Evolutionary conservation across 2,797 vertebrate genomes (phyloP).

Genomic region (Remorina albescens): DNA sequence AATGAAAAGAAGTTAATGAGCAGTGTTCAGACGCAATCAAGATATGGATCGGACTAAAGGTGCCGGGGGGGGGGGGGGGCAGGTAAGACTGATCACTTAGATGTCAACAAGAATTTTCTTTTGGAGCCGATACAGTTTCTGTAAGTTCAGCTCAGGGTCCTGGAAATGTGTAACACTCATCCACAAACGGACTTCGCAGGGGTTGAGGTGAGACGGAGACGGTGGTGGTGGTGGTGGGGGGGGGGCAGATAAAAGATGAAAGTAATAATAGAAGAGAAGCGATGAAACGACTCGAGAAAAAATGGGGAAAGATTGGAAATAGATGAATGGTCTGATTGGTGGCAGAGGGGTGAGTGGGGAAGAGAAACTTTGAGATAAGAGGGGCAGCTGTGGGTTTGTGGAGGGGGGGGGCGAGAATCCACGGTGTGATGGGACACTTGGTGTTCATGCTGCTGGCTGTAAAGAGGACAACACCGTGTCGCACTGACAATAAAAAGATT

Average conservation of each 20-base stretch:
- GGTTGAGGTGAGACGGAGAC: neutral
- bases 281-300: neutral
- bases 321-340: conserved; percentile 1
- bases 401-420: no score
- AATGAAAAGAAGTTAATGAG: conserved; percentile 11
- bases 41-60: conserved; percentile 20
- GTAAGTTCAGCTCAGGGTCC: conserved; percentile 9
- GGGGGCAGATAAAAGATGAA: neutral
- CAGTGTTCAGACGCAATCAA: conserved; percentile 29
- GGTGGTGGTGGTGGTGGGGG: no score
- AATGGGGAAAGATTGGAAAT: neutral
- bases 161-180: conserved; percentile 17
- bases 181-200: neutral
- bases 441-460: neutral
- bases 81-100: conserved; percentile 29
- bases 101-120: conserved; percentile 31
- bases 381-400: conserved; percentile 10
- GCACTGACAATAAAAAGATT: neutral
- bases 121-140: conserved; percentile 15
- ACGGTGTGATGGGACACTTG: neutral
- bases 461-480: neutral
- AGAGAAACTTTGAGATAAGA: conserved; percentile 43
- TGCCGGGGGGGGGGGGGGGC: conserved; percentile 8
- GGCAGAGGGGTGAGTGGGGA: neutral
- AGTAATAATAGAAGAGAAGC: neutral